Base-by-base conservation (phyloP, 2,113 vertebrate genomes). In the Erpornis zantholeuca region DNA sequence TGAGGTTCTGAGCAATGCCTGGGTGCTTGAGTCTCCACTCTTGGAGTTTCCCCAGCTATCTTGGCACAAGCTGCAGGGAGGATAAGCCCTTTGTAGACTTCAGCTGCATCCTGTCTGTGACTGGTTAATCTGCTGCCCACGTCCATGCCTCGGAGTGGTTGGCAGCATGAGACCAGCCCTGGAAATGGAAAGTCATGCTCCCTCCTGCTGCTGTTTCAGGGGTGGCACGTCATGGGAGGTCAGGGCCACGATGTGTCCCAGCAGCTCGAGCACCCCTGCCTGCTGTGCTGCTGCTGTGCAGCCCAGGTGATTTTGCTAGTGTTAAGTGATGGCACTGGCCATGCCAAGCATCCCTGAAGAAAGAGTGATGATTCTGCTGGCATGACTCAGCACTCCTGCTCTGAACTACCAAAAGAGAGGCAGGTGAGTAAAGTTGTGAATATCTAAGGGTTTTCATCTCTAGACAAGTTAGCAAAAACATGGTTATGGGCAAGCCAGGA, bases 111-210 rank as follows among this genome's bases (percentile, higher is more conserved):
- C 79, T 80, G 94, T 12, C n/a, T 57, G 70, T 91, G 85, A 27
- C 15, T 13, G 44, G 59, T 72, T 85, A 24, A 71, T 82, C 73
- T 72, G 52, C 84, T 79, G 81, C 73, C 81, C 31, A 1, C 0
- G 6, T 61, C 87, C 5, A 0, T 4, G 0, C 57, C 61, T 49
- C 0, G 2, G 6, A 28, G 61, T 29, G 31, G 35, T 0, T 84
- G 92, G 50, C 65, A 66, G 60, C 14, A 2, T 2, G 31, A 53
- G 75, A 35, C 9, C 69, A 64, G 65, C 35, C 21, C 68, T 83
- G 93, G 77, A 42, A 80, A 24, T 76, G 75, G 57, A 44, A 76
- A 28, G 24, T 0, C 14, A 31, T 6, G 29, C 66, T 88, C 79
- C 65, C 57, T 52, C 33, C 85, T 68, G 56, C 78, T 91, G 8